Conservation (phyloP, 1,140 invertebrate species). For the Scylla paramamosain region DNA sequence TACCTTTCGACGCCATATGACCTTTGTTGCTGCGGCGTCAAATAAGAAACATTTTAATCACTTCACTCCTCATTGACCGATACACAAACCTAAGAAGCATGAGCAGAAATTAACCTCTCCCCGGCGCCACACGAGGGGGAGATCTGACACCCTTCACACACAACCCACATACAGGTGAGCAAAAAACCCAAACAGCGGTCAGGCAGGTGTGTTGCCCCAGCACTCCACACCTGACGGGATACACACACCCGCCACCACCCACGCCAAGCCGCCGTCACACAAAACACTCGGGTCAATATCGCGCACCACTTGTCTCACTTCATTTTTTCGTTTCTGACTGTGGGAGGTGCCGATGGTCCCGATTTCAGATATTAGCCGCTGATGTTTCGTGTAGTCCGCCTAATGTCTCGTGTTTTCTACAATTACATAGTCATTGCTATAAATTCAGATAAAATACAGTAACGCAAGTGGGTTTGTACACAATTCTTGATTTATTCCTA, state of each 20-base stretch:
- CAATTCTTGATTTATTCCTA: no score
- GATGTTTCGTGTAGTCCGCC: background rate
- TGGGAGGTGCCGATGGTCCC: no score
- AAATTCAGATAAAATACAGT: no score
- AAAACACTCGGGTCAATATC: background rate
- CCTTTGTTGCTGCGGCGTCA: no score
- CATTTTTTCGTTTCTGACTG: background rate
- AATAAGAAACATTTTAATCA: no score
- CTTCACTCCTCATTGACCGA: no score
- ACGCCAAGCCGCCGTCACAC: background rate
- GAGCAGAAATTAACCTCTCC: background rate
- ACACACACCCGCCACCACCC: background rate
- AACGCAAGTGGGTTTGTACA: no score
- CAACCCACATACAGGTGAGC: background rate
- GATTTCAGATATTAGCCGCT: background rate
- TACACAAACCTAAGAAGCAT: background rate
- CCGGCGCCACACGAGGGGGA: background rate
- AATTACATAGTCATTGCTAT: no score
- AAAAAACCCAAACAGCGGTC: background rate
- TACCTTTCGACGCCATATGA: no score
- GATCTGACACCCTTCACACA: slow-evolving; percentile 21
- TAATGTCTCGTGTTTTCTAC: background rate
- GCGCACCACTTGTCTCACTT: background rate
- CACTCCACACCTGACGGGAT: background rate
- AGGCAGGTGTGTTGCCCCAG: slow-evolving; percentile 4